Percentiles rank a stretch among this genome's conserved stretches.
phyloP scores from a whole-genome alignment of 2,888 invertebrate genomes.

The Seira ritae region DNA sequence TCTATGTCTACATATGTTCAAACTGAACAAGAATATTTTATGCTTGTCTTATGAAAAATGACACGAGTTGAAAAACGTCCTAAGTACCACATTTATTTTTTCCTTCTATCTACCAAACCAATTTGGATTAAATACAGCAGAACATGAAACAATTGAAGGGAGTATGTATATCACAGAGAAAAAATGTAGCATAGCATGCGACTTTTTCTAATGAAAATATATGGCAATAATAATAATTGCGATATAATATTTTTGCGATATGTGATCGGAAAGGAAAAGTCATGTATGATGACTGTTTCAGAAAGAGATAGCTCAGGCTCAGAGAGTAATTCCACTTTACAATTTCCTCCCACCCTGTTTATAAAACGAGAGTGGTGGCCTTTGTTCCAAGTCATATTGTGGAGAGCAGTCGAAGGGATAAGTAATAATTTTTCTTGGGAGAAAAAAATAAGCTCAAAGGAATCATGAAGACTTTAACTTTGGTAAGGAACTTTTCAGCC shows the following conservation, averaged over 20 bases:
- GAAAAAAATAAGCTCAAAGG: slow-evolving; percentile 5
- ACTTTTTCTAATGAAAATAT: not conserved
- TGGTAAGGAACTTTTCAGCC: slow-evolving; percentile 46
- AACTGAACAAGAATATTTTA: not conserved
- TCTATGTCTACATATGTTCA: not conserved
- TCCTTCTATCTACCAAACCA: not conserved
- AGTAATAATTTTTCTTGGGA: slow-evolving; percentile 2
- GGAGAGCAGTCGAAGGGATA: slow-evolving; percentile 21
- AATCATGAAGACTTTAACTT: slow-evolving; percentile 49
- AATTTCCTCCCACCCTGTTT: slow-evolving; percentile 47
- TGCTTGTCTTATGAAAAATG: not conserved
- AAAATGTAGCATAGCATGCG: not conserved
- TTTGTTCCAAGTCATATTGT: slow-evolving; percentile 44
- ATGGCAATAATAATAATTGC: not conserved
- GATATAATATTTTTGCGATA: not conserved
- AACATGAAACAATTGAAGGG: not conserved
- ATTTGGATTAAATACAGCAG: not conserved
- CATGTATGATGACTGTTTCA: slow-evolving; percentile 1
- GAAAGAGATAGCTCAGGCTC: not conserved
- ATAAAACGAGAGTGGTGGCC: slow-evolving; percentile 45
- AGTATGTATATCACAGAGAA: not conserved
- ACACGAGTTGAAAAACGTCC: no score
- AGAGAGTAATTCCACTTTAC: not conserved
- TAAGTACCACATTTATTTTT: not conserved
- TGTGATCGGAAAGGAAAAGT: slow-evolving; percentile 53